Evolutionary conservation across 2,797 vertebrate species (phyloP).

Genomic region (Pipistrellus nathusii): DNA sequence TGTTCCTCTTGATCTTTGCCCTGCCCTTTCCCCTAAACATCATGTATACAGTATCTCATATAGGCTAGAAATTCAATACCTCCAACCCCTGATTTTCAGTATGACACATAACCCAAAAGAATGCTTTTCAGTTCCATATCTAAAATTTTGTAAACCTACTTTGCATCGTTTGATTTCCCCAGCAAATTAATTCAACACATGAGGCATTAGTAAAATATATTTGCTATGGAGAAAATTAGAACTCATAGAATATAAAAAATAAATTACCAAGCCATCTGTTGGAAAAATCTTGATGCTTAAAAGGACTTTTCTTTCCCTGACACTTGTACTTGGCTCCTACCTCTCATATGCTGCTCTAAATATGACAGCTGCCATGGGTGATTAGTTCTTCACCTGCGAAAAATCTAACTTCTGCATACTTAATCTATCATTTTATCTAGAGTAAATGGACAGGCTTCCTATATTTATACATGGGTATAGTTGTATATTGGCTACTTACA

Average conservation of each 20-base stretch:
- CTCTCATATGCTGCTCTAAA: conserved; percentile 70
- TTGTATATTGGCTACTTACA: conserved; percentile 15
- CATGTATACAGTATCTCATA: neutral
- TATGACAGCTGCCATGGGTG: conserved; percentile 72
- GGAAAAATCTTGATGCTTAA: conserved; percentile 57
- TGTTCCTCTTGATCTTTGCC: neutral
- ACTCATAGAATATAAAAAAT: conserved; percentile 61
- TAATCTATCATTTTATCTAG: conserved; percentile 62
- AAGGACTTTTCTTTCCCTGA: conserved; percentile 62
- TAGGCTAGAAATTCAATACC: neutral
- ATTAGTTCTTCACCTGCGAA: conserved; percentile 66
- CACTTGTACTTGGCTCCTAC: conserved; percentile 62
- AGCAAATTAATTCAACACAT: conserved; percentile 62
- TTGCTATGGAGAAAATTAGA: conserved; percentile 59
- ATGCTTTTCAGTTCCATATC: neutral
- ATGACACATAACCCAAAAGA: neutral
- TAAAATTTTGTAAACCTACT: conserved; percentile 46
- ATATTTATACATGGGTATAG: conserved; percentile 58
- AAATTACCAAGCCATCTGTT: conserved; percentile 78
- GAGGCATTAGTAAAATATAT: conserved; percentile 63
- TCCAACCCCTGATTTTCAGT: neutral
- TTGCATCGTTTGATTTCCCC: conserved; percentile 41
- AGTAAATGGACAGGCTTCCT: conserved; percentile 35
- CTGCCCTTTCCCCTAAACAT: neutral
- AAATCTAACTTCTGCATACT: conserved; percentile 57